Evolutionary conservation across 2,113 vertebrate species (phyloP).

Genomic region (Catagonus wagneri): DNA sequence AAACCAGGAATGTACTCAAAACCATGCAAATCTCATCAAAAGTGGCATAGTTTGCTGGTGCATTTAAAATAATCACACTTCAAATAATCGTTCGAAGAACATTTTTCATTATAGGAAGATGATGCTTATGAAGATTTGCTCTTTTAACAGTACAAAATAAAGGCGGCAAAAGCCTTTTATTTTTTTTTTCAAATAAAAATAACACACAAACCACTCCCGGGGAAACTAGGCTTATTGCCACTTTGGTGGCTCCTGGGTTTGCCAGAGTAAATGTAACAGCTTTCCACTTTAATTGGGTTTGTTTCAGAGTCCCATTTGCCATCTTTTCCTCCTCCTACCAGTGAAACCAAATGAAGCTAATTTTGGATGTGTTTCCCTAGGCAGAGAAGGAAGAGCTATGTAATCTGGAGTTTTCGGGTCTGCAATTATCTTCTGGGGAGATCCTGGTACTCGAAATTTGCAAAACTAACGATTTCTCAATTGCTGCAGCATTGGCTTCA

Average conservation of each 20-base stretch:
- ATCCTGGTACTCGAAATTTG: background rate
- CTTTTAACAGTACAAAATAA: constrained; percentile 44
- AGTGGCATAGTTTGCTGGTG: background rate
- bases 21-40: constrained; percentile 10
- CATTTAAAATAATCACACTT: background rate
- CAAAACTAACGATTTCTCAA: background rate
- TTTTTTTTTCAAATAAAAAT: constrained; percentile 51
- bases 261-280: background rate
- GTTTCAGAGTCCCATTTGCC: background rate
- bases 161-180: background rate
- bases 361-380: background rate
- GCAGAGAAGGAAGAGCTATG: background rate
- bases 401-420: background rate
- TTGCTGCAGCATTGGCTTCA: background rate
- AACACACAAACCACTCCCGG: background rate
- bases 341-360: background rate
- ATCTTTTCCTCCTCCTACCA: background rate
- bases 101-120: background rate
- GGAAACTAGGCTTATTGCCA: background rate
- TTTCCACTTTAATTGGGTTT: constrained; percentile 23
- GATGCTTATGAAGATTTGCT: constrained; percentile 51
- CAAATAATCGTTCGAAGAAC: background rate
- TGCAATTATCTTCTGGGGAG: background rate
- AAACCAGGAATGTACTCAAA: constrained; percentile 27
- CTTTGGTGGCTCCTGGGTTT: background rate